Evolutionary conservation across 2,797 vertebrate species (phyloP), one percentile per base, ranked within the genome.

Genomic region (Phoxinus dragarum): DNA sequence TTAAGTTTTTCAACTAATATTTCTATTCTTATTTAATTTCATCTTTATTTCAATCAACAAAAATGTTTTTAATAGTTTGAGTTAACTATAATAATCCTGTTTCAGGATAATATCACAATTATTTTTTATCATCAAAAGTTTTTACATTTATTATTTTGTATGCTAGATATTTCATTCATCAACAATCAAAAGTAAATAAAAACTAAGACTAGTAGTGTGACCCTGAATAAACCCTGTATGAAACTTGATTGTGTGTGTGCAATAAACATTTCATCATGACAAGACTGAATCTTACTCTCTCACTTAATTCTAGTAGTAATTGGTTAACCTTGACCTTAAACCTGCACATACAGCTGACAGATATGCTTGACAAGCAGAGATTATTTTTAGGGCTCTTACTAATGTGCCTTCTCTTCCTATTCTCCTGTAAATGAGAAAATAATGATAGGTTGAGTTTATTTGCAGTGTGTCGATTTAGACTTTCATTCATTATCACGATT

Each of bases 401-500:
- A 87, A 84, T 88, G 82, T 78, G 59, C n/a, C 40, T 71, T 80
- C 56, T 77, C 16, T 80, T 82, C 72, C 7, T 40, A n/a, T 56
- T 31, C 66, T 64, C 31, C 38, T 56, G 31, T 72, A 68, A 67
- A 79, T 61, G 77, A 64, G 23, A 82, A 78, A 72, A 34, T 84
- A 40, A 61, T 86, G 82, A 82, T 80, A 86, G 74, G 77, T 88
- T 42, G 40, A 75, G 72, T 86, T 76, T 86, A 88, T 90, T 86
- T 87, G 59, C 85, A 80, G 38, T 44, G 52, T 87, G 61, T 76
- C 68, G 34, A 68, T 72, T 67, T 76, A 54, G 31, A 89, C 59
- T 81, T 74, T 82, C 31, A 67, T 89, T 90, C 87, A 90, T 89
- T 88, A 88, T 84, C 66, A 83, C 88, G 82, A 81, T 82, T 86